Percentiles rank a stretch among this genome's conserved stretches.
Evolutionary conservation across 2,888 invertebrate species (phyloP).

Genomic region (Drosophila ezoana): DNA sequence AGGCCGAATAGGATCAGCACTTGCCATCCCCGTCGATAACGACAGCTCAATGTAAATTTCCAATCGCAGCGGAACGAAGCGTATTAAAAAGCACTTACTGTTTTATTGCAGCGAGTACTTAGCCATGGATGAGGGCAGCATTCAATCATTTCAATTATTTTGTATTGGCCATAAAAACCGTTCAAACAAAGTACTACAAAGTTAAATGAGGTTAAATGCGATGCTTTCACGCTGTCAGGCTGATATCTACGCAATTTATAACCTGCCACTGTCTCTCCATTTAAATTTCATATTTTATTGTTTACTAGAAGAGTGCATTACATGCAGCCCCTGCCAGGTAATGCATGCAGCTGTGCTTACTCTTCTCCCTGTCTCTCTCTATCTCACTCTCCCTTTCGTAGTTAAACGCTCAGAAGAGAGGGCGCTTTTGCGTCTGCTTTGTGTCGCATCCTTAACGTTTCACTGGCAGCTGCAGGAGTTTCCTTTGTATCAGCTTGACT

Average conservation of each 20-base stretch:
- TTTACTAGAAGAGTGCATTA: constrained; percentile 17
- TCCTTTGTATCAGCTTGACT: not conserved
- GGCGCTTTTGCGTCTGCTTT: not conserved
- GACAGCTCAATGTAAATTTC: constrained; percentile 42
- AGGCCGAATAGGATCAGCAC: constrained; percentile 13
- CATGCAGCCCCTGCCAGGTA: not conserved
- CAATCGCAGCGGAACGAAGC: constrained; percentile 23
- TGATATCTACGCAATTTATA: constrained; percentile 35
- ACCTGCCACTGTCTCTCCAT: constrained; percentile 24
- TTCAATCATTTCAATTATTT: constrained; percentile 47
- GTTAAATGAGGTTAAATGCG: constrained; percentile 41
- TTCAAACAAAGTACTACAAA: constrained; percentile 40
- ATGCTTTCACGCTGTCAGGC: constrained; percentile 9
- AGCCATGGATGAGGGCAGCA: constrained; percentile 9
- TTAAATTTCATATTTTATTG: constrained; percentile 44
- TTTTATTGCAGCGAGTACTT: constrained; percentile 50
- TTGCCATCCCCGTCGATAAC: constrained; percentile 23
- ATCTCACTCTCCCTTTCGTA: too few species aligned
- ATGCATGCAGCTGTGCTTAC: constrained; percentile 3
- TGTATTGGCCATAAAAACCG: constrained; percentile 36
- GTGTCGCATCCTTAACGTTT: constrained; percentile 2
- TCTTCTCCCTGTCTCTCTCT: not conserved
- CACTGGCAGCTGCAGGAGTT: constrained; percentile 3
- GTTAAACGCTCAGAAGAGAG: too few species aligned
- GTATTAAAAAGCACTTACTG: constrained; percentile 54